phyloP scores from a whole-genome alignment of 2,797 vertebrate species.

The Liparis tanakae region DNA sequence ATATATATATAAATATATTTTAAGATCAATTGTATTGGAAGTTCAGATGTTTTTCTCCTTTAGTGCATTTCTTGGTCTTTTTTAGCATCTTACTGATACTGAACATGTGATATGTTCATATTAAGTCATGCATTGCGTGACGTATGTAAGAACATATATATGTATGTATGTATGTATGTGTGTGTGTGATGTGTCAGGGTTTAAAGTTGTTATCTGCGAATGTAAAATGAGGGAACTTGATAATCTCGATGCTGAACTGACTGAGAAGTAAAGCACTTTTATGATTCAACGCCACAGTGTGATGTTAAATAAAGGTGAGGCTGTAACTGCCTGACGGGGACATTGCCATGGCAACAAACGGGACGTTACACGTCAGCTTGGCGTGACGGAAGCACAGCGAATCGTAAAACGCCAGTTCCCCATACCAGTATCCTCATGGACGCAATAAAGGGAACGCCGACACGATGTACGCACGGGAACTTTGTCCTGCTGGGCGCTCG shows the following conservation, averaged over 20 bases:
- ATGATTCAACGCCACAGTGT: too few relatives aligned
- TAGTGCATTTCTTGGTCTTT: not conserved
- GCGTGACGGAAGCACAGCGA: too few relatives aligned
- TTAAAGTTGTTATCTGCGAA: not conserved
- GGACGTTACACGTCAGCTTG: not conserved
- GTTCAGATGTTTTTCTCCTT: not conserved
- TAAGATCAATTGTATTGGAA: not conserved
- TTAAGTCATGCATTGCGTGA: not conserved
- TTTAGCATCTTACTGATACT: not conserved
- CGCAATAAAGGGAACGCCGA: not conserved
- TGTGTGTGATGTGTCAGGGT: not conserved
- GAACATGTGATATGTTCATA: not conserved
- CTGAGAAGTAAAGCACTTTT: too few relatives aligned
- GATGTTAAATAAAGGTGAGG: too few relatives aligned
- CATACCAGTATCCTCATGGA: not conserved
- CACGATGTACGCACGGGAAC: not conserved
- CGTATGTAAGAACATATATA: too few relatives aligned
- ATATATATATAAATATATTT: not conserved
- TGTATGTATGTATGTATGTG: too few relatives aligned
- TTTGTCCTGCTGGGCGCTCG: not conserved
- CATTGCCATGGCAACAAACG: not conserved
- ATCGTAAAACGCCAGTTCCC: too few relatives aligned
- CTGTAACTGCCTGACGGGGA: too few relatives aligned
- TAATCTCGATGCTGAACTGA: not conserved
- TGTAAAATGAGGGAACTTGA: not conserved